phyloP scores from a whole-genome alignment of 2,113 vertebrate genomes.

The Myotis lucifugus region DNA sequence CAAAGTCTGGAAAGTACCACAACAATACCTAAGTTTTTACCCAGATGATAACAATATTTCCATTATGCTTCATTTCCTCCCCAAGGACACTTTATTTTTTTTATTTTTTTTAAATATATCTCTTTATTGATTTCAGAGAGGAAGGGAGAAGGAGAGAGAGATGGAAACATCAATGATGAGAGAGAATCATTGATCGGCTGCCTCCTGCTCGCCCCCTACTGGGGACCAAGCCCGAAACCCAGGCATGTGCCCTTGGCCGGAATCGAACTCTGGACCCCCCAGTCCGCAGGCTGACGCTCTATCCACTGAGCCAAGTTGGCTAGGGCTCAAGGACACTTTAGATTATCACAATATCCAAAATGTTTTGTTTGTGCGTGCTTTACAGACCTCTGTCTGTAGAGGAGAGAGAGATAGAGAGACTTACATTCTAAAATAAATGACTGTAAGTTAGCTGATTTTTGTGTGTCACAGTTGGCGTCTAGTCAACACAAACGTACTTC shows the following conservation, averaged over 20 bases:
- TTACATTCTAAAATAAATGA: neutral
- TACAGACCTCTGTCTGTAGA: neutral
- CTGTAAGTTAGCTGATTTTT: neutral
- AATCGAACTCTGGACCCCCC: too few relatives aligned
- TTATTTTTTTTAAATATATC: too few relatives aligned
- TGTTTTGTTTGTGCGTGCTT: neutral
- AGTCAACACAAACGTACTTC: neutral
- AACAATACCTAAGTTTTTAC: neutral
- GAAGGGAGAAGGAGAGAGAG: too few relatives aligned
- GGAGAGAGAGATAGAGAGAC: neutral
- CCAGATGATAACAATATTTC: neutral
- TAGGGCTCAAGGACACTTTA: neutral
- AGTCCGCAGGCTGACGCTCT: too few relatives aligned
- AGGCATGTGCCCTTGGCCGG: too few relatives aligned
- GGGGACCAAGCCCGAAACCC: too few relatives aligned
- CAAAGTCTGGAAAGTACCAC: neutral
- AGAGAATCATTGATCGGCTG: too few relatives aligned
- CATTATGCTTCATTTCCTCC: neutral
- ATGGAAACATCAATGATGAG: too few relatives aligned
- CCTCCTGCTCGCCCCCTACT: too few relatives aligned
- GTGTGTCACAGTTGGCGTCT: neutral
- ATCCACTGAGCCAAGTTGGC: too few relatives aligned
- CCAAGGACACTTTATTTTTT: neutral
- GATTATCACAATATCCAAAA: constrained; percentile 1
- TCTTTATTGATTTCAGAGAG: too few relatives aligned